Percentiles rank a stretch among this genome's conserved stretches.
These are phyloP conservation scores for Tenebrosternarchus preto DNA, from an alignment of 2,113 vertebrate genomes.

Conservation along the genomic window DNA sequence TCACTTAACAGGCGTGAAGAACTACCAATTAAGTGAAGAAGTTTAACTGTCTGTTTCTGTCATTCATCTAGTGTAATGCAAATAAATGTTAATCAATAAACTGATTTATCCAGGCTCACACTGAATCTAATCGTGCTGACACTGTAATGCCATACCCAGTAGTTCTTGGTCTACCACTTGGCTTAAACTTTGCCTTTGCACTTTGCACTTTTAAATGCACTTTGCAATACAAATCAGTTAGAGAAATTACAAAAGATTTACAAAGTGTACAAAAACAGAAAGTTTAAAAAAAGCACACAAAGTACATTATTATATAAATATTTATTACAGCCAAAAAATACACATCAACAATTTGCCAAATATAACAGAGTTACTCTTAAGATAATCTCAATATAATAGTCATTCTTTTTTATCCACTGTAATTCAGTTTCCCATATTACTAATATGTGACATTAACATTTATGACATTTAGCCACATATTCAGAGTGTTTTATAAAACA, in stretches of 20 bases:
- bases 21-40: slow-evolving; percentile 36
- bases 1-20: slow-evolving; percentile 39
- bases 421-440: not conserved
- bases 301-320: no score
- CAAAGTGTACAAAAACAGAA: no score
- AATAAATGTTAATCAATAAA: slow-evolving; percentile 28
- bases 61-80: slow-evolving; percentile 5
- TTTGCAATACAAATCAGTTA: no score
- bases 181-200: not conserved
- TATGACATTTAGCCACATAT: not conserved
- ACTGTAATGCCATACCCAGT: not conserved
- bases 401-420: not conserved
- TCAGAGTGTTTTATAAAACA: no score
- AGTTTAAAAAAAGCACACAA: no score
- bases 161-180: not conserved
- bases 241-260: no score
- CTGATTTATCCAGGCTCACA: not conserved
- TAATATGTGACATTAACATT: not conserved
- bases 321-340: no score
- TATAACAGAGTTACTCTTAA: no score
- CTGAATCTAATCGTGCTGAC: not conserved
- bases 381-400: no score
- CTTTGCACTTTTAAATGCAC: no score
- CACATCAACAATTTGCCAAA: no score
- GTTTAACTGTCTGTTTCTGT: slow-evolving; percentile 31